phyloP scores from a whole-genome alignment of 2,113 vertebrate genomes.

The Dryoscopus gambensis region DNA sequence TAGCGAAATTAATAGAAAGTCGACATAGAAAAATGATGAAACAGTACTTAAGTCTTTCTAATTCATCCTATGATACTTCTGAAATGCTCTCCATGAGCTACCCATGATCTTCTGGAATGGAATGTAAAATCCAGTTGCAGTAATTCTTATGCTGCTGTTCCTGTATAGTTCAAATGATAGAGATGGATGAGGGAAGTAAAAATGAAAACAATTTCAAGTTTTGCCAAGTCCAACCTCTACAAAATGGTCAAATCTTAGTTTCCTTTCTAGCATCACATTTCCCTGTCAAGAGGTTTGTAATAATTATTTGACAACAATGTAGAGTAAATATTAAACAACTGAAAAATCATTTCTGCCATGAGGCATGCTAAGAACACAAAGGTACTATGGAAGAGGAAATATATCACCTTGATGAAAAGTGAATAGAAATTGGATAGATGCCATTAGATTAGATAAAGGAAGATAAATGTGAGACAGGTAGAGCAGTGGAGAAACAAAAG shows the following conservation, averaged over 20 bases:
- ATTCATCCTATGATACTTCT: neutral
- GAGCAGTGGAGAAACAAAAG: constrained; percentile 1
- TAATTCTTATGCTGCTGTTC: neutral
- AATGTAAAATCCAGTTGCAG: neutral
- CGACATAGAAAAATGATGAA: neutral
- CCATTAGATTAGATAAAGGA: constrained; percentile 31
- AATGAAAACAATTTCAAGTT: neutral
- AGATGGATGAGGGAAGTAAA: neutral
- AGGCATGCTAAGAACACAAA: neutral
- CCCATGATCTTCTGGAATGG: neutral
- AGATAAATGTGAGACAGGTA: constrained; percentile 24
- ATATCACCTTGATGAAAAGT: constrained; percentile 13
- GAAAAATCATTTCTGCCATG: neutral
- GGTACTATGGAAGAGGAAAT: neutral
- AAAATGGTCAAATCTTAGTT: neutral
- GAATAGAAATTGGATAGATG: constrained; percentile 15
- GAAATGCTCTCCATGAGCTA: neutral
- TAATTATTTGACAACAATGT: neutral
- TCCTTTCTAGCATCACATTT: neutral
- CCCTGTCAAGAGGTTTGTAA: neutral
- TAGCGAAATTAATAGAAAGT: neutral
- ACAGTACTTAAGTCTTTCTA: neutral
- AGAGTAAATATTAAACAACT: neutral
- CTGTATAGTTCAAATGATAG: neutral
- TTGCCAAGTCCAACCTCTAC: neutral